Evolutionary conservation across 2,888 invertebrate genomes (phyloP).

Genomic region (Gnatocerus cornutus): DNA sequence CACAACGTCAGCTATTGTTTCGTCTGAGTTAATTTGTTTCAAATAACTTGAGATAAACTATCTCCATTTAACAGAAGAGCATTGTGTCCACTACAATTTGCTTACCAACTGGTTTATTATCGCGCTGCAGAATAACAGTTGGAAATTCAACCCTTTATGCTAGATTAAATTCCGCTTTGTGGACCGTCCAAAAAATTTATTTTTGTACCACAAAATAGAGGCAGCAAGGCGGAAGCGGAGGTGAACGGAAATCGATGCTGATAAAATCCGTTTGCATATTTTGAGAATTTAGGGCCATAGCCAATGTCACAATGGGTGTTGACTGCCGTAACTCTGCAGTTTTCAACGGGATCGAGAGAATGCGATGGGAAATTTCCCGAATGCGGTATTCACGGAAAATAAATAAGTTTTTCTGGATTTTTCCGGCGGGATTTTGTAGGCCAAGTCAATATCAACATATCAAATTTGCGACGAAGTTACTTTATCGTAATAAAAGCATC

Average conservation of each 20-base stretch:
- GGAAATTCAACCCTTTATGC: conserved; percentile 15
- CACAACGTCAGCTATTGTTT: conserved; percentile 12
- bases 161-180: conserved; percentile 23
- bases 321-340: conserved; percentile 9
- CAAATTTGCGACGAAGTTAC: too few relatives aligned
- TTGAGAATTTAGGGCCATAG: conserved; percentile 24
- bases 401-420: too few relatives aligned
- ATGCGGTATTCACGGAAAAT: too few relatives aligned
- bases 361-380: too few relatives aligned
- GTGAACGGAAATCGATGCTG: conserved; percentile 32
- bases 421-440: too few relatives aligned
- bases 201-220: conserved; percentile 19
- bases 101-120: conserved; percentile 31
- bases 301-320: conserved; percentile 18
- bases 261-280: conserved; percentile 30
- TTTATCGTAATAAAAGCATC: too few relatives aligned
- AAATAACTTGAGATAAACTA: conserved; percentile 37
- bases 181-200: conserved; percentile 7
- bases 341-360: not conserved
- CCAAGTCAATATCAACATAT: too few relatives aligned
- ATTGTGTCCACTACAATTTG: conserved; percentile 29
- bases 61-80: conserved; percentile 26
- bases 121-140: conserved; percentile 14
- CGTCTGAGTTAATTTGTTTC: conserved; percentile 32
- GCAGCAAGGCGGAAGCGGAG: conserved; percentile 13